phyloP scores from a whole-genome alignment of 2,888 invertebrate species.

The Sinohyriopsis cumingii region DNA sequence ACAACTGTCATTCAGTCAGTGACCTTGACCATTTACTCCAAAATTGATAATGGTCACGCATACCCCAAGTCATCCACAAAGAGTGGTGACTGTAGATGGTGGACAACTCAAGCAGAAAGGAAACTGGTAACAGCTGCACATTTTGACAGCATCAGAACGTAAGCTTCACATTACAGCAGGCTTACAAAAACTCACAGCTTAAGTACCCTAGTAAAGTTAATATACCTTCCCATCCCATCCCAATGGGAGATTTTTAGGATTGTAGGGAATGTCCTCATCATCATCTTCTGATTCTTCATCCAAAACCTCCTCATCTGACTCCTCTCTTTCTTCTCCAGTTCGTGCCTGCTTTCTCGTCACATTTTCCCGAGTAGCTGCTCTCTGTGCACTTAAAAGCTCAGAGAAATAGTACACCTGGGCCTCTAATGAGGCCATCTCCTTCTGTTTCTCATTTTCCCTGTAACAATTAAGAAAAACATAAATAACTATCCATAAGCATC shows the following conservation, averaged over 20 bases:
- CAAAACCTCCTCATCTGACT: slow-evolving; percentile 71
- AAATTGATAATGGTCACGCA: too few species aligned
- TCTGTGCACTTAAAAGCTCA: slow-evolving; percentile 87
- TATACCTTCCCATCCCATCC: slow-evolving; percentile 97
- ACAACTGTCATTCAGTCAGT: too few species aligned
- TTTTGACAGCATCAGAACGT: background rate
- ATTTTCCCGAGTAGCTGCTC: slow-evolving; percentile 95
- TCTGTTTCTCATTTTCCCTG: slow-evolving; percentile 78
- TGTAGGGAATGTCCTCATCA: slow-evolving; percentile 95
- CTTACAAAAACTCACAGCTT: too few species aligned
- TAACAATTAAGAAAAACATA: slow-evolving; percentile 2
- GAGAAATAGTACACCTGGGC: slow-evolving; percentile 91
- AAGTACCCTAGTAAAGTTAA: too few species aligned
- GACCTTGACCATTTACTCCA: too few species aligned
- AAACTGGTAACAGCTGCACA: background rate
- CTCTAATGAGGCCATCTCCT: slow-evolving; percentile 90
- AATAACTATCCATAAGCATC: too few species aligned
- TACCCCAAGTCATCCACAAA: too few species aligned
- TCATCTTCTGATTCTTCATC: slow-evolving; percentile 75
- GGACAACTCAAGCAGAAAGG: background rate
- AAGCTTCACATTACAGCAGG: too few species aligned
- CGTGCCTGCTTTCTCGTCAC: slow-evolving; percentile 98
- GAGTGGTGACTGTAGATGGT: background rate
- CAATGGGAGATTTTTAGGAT: slow-evolving; percentile 98
- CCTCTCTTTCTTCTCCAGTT: slow-evolving; percentile 80